These are phyloP conservation scores for Bos taurus DNA, from an alignment of 2,113 vertebrate species.

Conservation along the genomic window ARS-UCD2.0 NC_037335.1:103882501-103883000, in stretches of 20 bases:
- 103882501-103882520: neutral
- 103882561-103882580: neutral
- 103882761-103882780: neutral
- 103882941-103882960: neutral
- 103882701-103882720: neutral
- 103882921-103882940: neutral
- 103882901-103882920: neutral
- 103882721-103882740: neutral
- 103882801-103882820: neutral
- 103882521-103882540: neutral
- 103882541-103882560: neutral
- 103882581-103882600: neutral
- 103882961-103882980: neutral
- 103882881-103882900: neutral
- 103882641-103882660: neutral
- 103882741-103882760: neutral
- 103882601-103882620: neutral
- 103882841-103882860: neutral
- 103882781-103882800: neutral
- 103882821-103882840: neutral
- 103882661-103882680: neutral
- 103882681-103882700: neutral
- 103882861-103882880: neutral
- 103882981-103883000: neutral
- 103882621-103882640: neutral